Evolutionary conservation across 1,140 invertebrate genomes (phyloP).

Genomic region (Caenorhabditis briggsae): DNA sequence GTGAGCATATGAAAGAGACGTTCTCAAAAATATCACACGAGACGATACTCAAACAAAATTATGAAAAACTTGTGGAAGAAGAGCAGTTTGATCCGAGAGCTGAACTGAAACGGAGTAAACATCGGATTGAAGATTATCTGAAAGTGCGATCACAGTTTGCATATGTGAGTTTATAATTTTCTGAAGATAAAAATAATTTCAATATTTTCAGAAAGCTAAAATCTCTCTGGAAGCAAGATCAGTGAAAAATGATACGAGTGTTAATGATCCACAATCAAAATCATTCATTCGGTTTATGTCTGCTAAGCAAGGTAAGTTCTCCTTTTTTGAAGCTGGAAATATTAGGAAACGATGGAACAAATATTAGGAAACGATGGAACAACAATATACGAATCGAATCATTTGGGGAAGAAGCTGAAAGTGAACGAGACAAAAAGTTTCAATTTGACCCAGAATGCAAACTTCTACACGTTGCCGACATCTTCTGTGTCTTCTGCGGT

Average conservation of each 20-base stretch:
- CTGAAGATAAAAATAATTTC: background rate
- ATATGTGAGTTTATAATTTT: slow-evolving; percentile 69
- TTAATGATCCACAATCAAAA: slow-evolving; percentile 72
- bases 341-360: slow-evolving; percentile 62
- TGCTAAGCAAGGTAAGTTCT: slow-evolving; percentile 68
- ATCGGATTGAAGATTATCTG: slow-evolving; percentile 73
- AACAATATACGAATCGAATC: slow-evolving; percentile 50
- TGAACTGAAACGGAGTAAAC: slow-evolving; percentile 72
- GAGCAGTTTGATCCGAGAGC: slow-evolving; percentile 74
- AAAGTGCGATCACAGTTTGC: slow-evolving; percentile 74
- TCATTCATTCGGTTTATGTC: slow-evolving; percentile 75
- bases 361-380: slow-evolving; percentile 66
- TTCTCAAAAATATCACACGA: slow-evolving; percentile 72
- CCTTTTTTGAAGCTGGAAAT: slow-evolving; percentile 64
- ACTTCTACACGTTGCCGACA: slow-evolving; percentile 76
- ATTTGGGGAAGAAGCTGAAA: slow-evolving; percentile 47
- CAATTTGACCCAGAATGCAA: slow-evolving; percentile 71
- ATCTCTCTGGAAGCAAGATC: slow-evolving; percentile 71
- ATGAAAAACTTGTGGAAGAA: slow-evolving; percentile 69
- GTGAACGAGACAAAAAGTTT: slow-evolving; percentile 64
- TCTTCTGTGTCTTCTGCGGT: slow-evolving; percentile 75
- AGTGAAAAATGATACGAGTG: slow-evolving; percentile 66
- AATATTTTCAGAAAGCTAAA: slow-evolving; percentile 72
- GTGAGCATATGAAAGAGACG: slow-evolving; percentile 67
- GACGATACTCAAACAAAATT: slow-evolving; percentile 71